These are phyloP conservation scores for Corapipo altera DNA, from an alignment of 2,113 vertebrate genomes.

Conservation along the genomic window DNA sequence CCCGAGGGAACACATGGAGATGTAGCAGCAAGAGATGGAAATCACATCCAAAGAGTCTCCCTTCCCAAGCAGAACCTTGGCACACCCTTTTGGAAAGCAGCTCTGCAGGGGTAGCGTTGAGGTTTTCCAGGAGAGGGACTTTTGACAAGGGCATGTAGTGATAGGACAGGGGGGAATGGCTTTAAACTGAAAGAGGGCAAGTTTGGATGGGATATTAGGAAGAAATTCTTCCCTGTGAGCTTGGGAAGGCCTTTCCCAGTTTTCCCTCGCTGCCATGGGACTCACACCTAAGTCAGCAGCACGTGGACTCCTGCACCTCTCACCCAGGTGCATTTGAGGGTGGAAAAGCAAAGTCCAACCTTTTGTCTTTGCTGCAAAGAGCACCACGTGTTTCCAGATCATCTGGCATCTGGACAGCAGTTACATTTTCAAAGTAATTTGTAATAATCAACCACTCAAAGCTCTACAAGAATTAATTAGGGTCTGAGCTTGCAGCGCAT, in stretches of 20 bases:
- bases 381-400: not conserved
- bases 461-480: not conserved
- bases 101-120: accelerated
- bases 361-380: not conserved
- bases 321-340: not conserved
- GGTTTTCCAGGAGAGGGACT: not conserved
- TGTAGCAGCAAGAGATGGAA: not conserved
- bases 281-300: not conserved
- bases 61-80: not conserved
- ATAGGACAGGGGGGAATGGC: not conserved
- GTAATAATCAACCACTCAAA: constrained; percentile 3
- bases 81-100: not conserved
- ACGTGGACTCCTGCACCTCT: not conserved
- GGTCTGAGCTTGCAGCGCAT: not conserved
- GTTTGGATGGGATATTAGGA: not conserved
- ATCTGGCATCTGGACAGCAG: not conserved
- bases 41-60: not conserved
- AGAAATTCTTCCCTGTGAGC: not conserved
- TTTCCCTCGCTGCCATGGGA: accelerated
- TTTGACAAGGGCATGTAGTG: not conserved
- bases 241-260: not conserved
- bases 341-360: not conserved
- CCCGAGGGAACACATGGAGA: accelerated
- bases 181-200: not conserved
- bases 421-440: not conserved